A percentile compares a stretch with the other conserved stretches of the same genome.
phyloP scores from a whole-genome alignment of 1,140 invertebrate species.

The Forficula auricularia region DNA sequence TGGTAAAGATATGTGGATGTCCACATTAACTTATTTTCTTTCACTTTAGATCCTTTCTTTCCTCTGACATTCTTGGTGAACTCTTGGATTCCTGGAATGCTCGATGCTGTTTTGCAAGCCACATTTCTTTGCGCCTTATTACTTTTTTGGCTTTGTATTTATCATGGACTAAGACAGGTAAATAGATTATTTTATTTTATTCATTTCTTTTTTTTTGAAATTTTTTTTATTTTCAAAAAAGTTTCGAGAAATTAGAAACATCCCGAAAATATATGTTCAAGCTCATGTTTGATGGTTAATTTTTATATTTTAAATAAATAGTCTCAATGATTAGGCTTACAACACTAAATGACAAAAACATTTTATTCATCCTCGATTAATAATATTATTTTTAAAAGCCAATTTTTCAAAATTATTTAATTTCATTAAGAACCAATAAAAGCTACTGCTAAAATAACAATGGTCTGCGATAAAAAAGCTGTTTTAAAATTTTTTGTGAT shows the following conservation, averaged over 20 bases:
- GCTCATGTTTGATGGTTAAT: neutral
- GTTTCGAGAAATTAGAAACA: neutral
- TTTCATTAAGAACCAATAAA: too few species aligned
- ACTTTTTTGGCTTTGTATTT: slow-evolving; percentile 86
- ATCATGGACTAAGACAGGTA: slow-evolving; percentile 86
- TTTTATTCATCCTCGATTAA: too few species aligned
- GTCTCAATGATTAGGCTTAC: too few species aligned
- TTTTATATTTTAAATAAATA: too few species aligned
- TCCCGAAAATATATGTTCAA: neutral
- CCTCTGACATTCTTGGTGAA: slow-evolving; percentile 76
- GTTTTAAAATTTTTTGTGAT: too few species aligned
- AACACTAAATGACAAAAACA: too few species aligned
- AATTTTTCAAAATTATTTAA: too few species aligned
- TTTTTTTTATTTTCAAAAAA: slow-evolving; percentile 3
- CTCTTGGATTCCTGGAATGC: slow-evolving; percentile 75
- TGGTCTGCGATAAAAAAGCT: too few species aligned
- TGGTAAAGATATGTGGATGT: neutral
- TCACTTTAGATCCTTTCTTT: slow-evolving; percentile 71
- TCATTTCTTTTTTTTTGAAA: too few species aligned
- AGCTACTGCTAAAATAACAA: too few species aligned
- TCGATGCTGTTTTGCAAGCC: slow-evolving; percentile 79
- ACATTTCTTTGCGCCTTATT: slow-evolving; percentile 74
- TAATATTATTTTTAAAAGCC: too few species aligned
- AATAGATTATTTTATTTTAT: slow-evolving; percentile 9
- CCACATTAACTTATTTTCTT: slow-evolving; percentile 15